Evolutionary conservation across 2,797 vertebrate species (phyloP), one percentile per base, ranked within the genome.

Genomic region (Oryzias dopingdopingensis): DNA sequence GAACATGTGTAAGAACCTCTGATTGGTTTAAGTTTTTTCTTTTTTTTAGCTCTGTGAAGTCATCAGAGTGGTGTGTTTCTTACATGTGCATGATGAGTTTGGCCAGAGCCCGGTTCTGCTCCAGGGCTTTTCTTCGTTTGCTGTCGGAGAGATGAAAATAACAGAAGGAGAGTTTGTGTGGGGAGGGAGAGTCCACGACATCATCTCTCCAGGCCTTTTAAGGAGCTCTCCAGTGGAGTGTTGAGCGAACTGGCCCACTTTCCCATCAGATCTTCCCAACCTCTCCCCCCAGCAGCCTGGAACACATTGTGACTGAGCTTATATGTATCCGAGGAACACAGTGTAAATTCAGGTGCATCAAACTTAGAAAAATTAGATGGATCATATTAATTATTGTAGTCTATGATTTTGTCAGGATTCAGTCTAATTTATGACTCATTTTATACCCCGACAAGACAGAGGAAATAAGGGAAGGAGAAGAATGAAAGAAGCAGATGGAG

Each of bases 121-220:
- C 70, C 70, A 4, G 80, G 81, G 74, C 79, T 88, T 77, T 37
- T 37, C 84, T 84, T 70, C 42, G 14, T 49, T 46, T 54, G 70
- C 59, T 75, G 58, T 17, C 49, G 61, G 62, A 74, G 73, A 70
- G 57, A 76, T 59, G 49, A 56, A 65, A 70, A 77, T 74, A 70
- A 56, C 76, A 65, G 37, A 64, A 72, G 54, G 52, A 56, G 53
- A 61, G 61, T 37, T 14, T 41, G 32, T 26, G 37, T 18, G 43
- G 61, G 54, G 62, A 68, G 65, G 71, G 68, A 67, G 83, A 79
- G 79, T 83, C 83, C 72, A 84, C 87, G 74, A 88, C 89, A 91
- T 91, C 88, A 89, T 91, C 88, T 88, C 82, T 88, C 85, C 89
- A 81, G 82, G 74, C 92, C 92, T 92, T 93, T 92, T 93, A 93